phyloP scores from a whole-genome alignment of 2,797 vertebrate species.

The Tapirus indicus region DNA sequence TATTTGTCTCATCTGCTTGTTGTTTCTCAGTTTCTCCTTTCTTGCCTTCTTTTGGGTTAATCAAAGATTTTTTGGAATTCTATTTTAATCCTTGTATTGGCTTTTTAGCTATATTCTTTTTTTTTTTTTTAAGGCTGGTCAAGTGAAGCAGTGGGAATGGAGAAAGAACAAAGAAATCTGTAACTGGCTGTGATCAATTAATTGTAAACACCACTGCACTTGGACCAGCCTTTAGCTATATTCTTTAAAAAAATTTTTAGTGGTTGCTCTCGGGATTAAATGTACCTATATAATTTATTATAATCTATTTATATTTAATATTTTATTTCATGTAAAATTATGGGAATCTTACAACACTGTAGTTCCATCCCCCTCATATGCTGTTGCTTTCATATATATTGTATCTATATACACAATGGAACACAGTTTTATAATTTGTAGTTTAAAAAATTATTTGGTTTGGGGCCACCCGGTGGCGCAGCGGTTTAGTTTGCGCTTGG shows the following conservation, averaged over 20 bases:
- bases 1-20: neutral
- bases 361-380: neutral
- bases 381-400: neutral
- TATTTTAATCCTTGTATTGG: neutral
- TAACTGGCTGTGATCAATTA: too few relatives aligned
- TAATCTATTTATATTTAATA: neutral
- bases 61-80: neutral
- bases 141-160: too few relatives aligned
- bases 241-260: too few relatives aligned
- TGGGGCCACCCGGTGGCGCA: too few relatives aligned
- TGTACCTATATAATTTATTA: neutral
- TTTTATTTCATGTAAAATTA: neutral
- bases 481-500: too few relatives aligned
- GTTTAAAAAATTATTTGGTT: neutral
- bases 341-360: neutral
- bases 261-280: neutral
- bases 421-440: neutral
- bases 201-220: too few relatives aligned
- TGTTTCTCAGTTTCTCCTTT: neutral
- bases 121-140: too few relatives aligned
- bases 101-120: neutral
- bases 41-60: neutral
- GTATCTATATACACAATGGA: rapidly evolving
- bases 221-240: too few relatives aligned
- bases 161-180: too few relatives aligned